Evolutionary conservation across 2,113 vertebrate genomes (phyloP).

Genomic region (Tinamus guttatus): DNA sequence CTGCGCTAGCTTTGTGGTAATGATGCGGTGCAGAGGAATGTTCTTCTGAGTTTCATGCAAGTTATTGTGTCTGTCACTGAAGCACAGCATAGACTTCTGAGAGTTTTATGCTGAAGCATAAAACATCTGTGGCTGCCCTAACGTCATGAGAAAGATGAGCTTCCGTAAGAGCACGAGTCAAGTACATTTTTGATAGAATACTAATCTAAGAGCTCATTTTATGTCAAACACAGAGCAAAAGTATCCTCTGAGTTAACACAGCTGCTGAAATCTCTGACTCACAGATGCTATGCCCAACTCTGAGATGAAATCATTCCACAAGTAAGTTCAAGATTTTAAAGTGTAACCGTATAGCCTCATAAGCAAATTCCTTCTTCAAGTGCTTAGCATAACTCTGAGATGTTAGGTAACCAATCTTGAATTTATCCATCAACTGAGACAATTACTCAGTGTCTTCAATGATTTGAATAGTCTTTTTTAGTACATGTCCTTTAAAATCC

Average conservation of each 20-base stretch:
- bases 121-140: neutral
- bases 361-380: accelerated
- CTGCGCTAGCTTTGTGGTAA: neutral
- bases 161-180: no score
- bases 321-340: neutral
- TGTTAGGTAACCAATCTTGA: neutral
- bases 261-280: neutral
- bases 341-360: neutral
- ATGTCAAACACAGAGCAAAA: neutral
- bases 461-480: neutral
- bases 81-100: neutral
- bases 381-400: neutral
- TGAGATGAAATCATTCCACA: neutral
- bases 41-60: neutral
- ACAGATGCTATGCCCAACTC: neutral
- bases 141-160: neutral
- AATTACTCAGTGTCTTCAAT: neutral
- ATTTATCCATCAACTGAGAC: neutral
- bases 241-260: neutral
- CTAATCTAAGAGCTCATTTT: neutral
- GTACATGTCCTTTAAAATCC: neutral
- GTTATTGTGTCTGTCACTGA: neutral
- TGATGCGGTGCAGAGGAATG: neutral
- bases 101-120: neutral
- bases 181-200: neutral